Conservation (phyloP, 37 sponge, comb jelly and placozoan genomes). For the Halisarca cf. caerulea region DNA sequence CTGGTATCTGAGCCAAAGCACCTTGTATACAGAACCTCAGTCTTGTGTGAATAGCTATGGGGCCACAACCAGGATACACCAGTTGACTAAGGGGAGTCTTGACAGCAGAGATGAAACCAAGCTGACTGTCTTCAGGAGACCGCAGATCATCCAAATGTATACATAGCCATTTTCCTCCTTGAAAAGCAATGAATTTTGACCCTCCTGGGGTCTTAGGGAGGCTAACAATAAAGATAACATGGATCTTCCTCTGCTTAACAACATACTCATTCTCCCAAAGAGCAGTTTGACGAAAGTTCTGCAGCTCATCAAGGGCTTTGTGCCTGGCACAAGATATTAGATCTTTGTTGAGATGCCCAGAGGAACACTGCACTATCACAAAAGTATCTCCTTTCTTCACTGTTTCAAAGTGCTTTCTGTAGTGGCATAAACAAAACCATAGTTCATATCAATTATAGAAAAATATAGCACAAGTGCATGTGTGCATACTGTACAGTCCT, state of each 20-base stretch:
- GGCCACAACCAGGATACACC: constrained; percentile 20
- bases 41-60: not conserved
- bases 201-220: constrained; percentile 49
- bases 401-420: not conserved
- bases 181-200: constrained; percentile 66
- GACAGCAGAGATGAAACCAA: constrained; percentile 48
- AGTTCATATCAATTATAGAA: no score
- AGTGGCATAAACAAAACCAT: no score
- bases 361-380: constrained; percentile 74
- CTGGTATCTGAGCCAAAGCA: constrained; percentile 15
- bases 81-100: constrained; percentile 52
- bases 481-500: no score
- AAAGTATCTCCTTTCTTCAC: constrained; percentile 28
- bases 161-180: constrained; percentile 79
- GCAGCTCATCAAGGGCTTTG: constrained; percentile 58
- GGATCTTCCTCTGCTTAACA: constrained; percentile 13
- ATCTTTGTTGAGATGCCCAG: constrained; percentile 76
- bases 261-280: not conserved
- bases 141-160: constrained; percentile 72
- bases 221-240: constrained; percentile 66
- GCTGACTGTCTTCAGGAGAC: constrained; percentile 27
- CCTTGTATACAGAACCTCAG: not conserved
- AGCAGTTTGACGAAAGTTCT: not conserved
- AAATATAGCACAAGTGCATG: no score
- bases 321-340: constrained; percentile 90